Conservation (phyloP, 2,888 invertebrate species). For the Himalopsyche kuldschensis region DNA sequence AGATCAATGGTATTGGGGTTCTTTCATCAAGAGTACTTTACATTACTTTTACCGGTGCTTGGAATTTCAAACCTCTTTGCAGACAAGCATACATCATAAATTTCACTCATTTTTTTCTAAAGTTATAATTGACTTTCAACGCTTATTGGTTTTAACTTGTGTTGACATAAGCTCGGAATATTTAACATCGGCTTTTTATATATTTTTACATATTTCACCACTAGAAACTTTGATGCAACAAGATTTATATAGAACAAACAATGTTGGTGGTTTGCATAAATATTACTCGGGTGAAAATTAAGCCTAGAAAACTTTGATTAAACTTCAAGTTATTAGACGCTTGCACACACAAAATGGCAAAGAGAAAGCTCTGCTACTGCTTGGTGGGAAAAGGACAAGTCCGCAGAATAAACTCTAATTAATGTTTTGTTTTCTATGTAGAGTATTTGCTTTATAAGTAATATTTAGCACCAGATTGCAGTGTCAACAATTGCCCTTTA, state of each 20-base stretch:
- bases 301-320: not conserved
- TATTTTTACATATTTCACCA: not conserved
- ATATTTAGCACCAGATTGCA: too few species aligned
- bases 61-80: not conserved
- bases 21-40: not conserved
- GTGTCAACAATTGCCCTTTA: too few species aligned
- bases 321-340: not conserved
- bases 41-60: not conserved
- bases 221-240: not conserved
- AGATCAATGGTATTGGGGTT: not conserved
- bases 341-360: not conserved
- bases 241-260: not conserved
- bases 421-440: too few species aligned
- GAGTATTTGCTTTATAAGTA: too few species aligned
- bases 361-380: not conserved
- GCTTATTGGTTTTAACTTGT: too few species aligned
- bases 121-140: too few species aligned
- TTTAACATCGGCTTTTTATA: too few species aligned
- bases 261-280: not conserved
- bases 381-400: not conserved
- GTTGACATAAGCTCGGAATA: too few species aligned
- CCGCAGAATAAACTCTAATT: too few species aligned
- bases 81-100: too few species aligned
- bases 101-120: too few species aligned
- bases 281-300: not conserved